A percentile compares a stretch with the other conserved stretches of the same genome.
Evolutionary conservation across 2,888 invertebrate genomes (phyloP).

Genomic region (Caenorhabditis imperialis): DNA sequence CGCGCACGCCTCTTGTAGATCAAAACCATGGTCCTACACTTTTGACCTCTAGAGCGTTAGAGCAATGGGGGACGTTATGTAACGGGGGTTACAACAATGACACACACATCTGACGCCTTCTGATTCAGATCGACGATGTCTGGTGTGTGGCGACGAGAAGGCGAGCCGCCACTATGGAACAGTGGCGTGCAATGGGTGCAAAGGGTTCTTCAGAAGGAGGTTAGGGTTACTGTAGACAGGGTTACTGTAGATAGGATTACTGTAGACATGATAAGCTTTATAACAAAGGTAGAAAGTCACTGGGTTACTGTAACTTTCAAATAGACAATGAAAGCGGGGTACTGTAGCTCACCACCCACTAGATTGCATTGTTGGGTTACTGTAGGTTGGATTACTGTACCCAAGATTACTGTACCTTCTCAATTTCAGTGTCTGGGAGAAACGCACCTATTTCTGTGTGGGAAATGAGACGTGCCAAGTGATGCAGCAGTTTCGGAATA

Average conservation of each 20-base stretch:
- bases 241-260: no score
- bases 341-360: no score
- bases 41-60: no score
- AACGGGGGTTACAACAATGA: slow-evolving; percentile 1
- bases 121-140: slow-evolving; percentile 65
- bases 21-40: no score
- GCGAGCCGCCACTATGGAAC: slow-evolving; percentile 71
- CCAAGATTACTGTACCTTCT: neutral
- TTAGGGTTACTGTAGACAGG: no score
- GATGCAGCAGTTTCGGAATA: slow-evolving; percentile 60
- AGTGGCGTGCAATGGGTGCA: slow-evolving; percentile 71
- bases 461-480: slow-evolving; percentile 56
- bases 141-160: slow-evolving; percentile 69
- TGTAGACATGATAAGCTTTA: no score
- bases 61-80: no score
- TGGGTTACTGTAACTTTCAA: slow-evolving; percentile 1
- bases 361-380: no score
- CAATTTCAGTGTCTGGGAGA: slow-evolving; percentile 63
- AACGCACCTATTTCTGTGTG: slow-evolving; percentile 57
- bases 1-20: no score
- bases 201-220: slow-evolving; percentile 70
- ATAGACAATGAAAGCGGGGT: no score
- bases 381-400: no score
- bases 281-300: no score
- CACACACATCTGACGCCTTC: neutral